Base-by-base conservation (phyloP, 2,797 vertebrate genomes). In the Sparidentex hasta region DNA sequence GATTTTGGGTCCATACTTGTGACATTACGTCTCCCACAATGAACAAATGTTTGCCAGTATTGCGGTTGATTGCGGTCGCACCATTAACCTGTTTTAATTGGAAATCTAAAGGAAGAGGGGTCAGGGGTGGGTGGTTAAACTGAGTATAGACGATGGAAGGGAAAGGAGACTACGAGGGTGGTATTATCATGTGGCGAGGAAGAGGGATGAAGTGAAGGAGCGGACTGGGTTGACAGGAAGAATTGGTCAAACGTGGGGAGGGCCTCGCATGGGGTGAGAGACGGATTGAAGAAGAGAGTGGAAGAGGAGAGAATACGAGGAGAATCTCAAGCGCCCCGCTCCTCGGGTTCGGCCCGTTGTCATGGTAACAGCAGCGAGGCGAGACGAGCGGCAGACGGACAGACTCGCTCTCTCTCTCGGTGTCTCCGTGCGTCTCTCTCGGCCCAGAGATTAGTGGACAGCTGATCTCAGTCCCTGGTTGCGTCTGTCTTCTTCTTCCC, bases 351-450 rank as follows among this genome's bases (percentile, higher is more conserved):
- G 78, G 81, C 27, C 69, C 48, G 94, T 96, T 87, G 89, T 91
- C 94, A 96, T 95, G 90, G 94, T 92, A 95, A 96, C 95, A 92
- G 92, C 92, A 92, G 77, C 3, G 72, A 92, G 90, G 88, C 90
- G 82, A 88, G 85, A 86, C 81, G 76, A 86, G 82, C 74, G 21
- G 84, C 73, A 83, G 76, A 73, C 88, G 89, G 81, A 74, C 75
- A 70, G 73, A 59, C 71, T 82, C 74, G 1, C 77, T 85, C 63
- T 65, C 71, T 20, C 62, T 76, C 67, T 65, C 64, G 21, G 58
- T 71, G 66, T 84, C 76, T 59, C 29, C 68, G 67, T 47, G 4
- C 29, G 69, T 27, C 27, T 85, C 69, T 85, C 81, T 88, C 61
- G 18, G 7, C 79, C 73, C 81, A 29, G 58, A 78, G 74, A 86